Evolutionary conservation across 2,797 vertebrate species (phyloP), one percentile per base, ranked within the genome.

Genomic region (Gallirallus australis): DNA sequence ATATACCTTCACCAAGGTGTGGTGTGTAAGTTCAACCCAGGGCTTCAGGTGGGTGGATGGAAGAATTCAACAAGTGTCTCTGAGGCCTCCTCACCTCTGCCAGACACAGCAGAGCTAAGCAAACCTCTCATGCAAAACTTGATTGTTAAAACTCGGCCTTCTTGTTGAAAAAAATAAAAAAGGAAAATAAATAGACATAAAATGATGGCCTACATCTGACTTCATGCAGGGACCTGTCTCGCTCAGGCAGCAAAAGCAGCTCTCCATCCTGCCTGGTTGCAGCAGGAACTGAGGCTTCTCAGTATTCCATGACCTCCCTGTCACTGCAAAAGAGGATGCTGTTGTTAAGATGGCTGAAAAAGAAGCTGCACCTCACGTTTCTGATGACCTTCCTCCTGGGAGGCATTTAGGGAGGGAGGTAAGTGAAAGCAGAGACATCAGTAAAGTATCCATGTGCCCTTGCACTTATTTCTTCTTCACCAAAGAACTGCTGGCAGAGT

Each of bases 391-490:
- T 37, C 48, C 20, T 89, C 37, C 25, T 12, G 39, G 50, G 20
- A 35, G 18, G 28, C 0, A 0, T n/a, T 83, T 50, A 59, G 48
- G 33, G 23, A 64, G 48, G 33, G 23, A 68, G 17, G 30, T 1
- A 42, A 47, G 10, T 39, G 13, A 73, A 85, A 85, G 47, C 53
- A 70, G 37, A 80, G 45, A 20, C 25, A n/a, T 20, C 28, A 39
- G 25, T 24, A 2, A n/a, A 30, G 45, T 21, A 33, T 15, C 68
- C 6, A 7, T 6, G 7, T 48, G 54, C 42, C 15, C 25, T 61
- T 28, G 21, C 23, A 25, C 39, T 87, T 79, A 2, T 8, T 35
- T 35, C 30, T 81, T 45, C n/a, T 69, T 30, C 63, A 28, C 48
- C 42, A 61, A 40, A 33, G 53, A 79, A 21, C 33, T 66, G 27